Conservation (phyloP, 2,888 invertebrate species). For the Drosophila formosana region DNA sequence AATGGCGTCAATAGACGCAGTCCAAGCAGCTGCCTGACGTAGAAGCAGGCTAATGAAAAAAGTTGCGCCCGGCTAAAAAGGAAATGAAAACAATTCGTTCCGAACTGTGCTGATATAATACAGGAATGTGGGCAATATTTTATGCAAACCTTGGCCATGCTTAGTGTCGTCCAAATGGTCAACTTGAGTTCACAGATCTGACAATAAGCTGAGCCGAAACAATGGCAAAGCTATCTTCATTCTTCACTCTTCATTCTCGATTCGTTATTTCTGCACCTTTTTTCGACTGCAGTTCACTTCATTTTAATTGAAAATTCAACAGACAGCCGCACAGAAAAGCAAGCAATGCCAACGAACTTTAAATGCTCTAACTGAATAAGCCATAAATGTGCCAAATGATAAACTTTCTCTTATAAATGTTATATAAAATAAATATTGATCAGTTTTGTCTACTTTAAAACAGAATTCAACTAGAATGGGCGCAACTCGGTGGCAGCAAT, state of each 20-base stretch:
- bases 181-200: constrained; percentile 3
- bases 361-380: constrained; percentile 20
- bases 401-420: neutral
- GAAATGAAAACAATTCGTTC: constrained; percentile 9
- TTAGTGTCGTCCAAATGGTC: constrained; percentile 7
- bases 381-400: neutral
- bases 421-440: constrained; percentile 2
- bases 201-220: constrained; percentile 44
- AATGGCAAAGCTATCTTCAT: constrained; percentile 34
- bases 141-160: constrained; percentile 1
- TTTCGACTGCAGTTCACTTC: constrained; percentile 32
- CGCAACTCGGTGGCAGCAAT: constrained; percentile 61
- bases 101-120: neutral
- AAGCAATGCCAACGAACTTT: constrained; percentile 34
- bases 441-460: neutral
- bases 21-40: neutral
- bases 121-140: constrained; percentile 14
- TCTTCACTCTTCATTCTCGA: neutral
- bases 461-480: too few relatives aligned
- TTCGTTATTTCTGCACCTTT: constrained; percentile 17
- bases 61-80: neutral
- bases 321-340: constrained; percentile 25
- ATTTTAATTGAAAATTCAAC: constrained; percentile 68
- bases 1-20: constrained; percentile 22
- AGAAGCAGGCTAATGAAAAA: constrained; percentile 18